Conservation (phyloP, 2,888 invertebrate genomes). For the Nymphalis urticae region DNA sequence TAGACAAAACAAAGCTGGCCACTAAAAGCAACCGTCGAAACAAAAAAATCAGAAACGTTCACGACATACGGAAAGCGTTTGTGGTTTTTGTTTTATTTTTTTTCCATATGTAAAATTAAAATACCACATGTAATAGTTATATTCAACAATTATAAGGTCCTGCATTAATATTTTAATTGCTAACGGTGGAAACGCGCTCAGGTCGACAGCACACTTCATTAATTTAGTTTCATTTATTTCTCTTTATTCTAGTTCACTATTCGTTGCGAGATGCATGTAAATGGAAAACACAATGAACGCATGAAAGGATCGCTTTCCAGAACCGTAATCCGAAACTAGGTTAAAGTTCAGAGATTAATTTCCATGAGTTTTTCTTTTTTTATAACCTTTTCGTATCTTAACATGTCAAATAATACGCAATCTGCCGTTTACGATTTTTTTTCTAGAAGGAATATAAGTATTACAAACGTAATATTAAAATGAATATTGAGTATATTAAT, state of each 20-base stretch:
- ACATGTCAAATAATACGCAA: not conserved
- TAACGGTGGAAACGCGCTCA: constrained; percentile 13
- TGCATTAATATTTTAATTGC: constrained; percentile 35
- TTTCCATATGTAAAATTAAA: constrained; percentile 30
- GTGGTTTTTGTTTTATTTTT: constrained; percentile 28
- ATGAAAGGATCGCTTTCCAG: constrained; percentile 36
- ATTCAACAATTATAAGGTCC: constrained; percentile 29
- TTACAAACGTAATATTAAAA: too few relatives aligned
- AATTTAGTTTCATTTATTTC: constrained; percentile 22
- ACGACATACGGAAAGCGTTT: constrained; percentile 32
- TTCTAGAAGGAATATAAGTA: too few relatives aligned
- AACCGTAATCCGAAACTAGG: constrained; percentile 34
- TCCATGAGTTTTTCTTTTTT: constrained; percentile 20
- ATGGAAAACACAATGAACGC: constrained; percentile 29
- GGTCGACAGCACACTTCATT: constrained; percentile 20
- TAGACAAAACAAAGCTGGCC: constrained; percentile 28
- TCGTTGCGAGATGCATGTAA: constrained; percentile 29
- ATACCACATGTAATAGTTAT: constrained; percentile 23
- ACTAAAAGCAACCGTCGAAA: constrained; percentile 29
- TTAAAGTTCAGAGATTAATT: constrained; percentile 35
- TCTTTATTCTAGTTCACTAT: constrained; percentile 9
- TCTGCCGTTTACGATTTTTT: too few relatives aligned
- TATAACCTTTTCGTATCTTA: not conserved
- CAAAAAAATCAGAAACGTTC: constrained; percentile 24
- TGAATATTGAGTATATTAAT: not conserved